Base-by-base conservation (phyloP, 2,888 invertebrate genomes). In the Ochlodes sylvanus region DNA sequence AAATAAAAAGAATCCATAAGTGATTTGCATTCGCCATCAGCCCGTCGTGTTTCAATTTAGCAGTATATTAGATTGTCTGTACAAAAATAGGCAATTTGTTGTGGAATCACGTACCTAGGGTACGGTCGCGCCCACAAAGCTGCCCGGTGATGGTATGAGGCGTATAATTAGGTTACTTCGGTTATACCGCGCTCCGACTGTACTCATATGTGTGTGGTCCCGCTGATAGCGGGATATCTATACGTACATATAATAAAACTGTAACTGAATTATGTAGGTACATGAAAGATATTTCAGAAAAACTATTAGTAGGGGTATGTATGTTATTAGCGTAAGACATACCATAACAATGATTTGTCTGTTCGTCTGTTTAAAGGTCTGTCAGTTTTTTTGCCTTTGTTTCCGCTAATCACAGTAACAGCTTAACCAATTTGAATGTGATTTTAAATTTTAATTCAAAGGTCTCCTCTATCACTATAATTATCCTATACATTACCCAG, bases 81-180 rank as follows among this genome's bases (percentile, higher is more conserved):
- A 56, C 63, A 63, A 63, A 63, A 63, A 63, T 62, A 56, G 32
- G 55, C 63, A 63, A 56, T 56, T 41, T 34, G 63, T 56, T 56
- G 54, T 55, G 54, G 63, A 44, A 56, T 44, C 55, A 56, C 44
- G 63, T 63, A 32, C n/a, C 63, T 44, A 44, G 42, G n/a, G 54
- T 27, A 15, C 15, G 44, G 32, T 56, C 63, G 63, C 44, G 56
- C 21, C 63, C 63, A 56, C 63, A 44, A 38, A 63, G 47, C 64
- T 47, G 64, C 14, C 64, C 64, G 44, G 47, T 34, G 63, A 34
- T 52, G n/a, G 60, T 58, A 42, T 63, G 50, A 58, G 66, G 21
- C 50, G 61, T 50, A 63, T 67, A 70, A 70, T 67, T 70, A 67
- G 63, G 60, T 67, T 63, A 63, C 21, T 38, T 32, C 34, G 42